Base-by-base conservation (phyloP, 2,113 vertebrate species). In the Numida meleagris region DNA sequence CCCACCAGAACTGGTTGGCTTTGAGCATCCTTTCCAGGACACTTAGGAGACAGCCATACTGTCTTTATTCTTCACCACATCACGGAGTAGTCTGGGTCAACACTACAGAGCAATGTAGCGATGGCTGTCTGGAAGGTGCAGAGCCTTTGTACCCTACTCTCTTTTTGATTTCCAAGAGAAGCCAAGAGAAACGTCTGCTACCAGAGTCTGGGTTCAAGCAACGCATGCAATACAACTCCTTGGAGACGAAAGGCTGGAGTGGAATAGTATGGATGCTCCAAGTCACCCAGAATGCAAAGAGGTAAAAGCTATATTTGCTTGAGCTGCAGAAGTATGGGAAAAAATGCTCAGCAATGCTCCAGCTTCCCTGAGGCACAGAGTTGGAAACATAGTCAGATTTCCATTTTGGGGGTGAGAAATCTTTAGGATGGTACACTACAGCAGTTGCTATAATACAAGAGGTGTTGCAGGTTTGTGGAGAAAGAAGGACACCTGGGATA, bases 211-310 rank as follows among this genome's bases (percentile, higher is more conserved):
- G 23, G 48, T 70, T 74, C 68, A 74, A 19, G 48, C 6, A 38
- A 31, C 13, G 2, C 24, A 34, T 36, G n/a, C 36, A 74, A 0
- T 27, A 27, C 2, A 4, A 31, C 27, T 48, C 6, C 45, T 25
- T 31, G 48, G 63, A 40, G 48, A 43, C 65, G 38, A 79, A 74
- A 67, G 48, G 51, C 48, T 73, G 25, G 40, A 67, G 20, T 9
- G 33, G 38, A 72, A 43, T n/a, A 61, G 36, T 6, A 10, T 6
- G 5, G 59, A 31, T 61, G 58, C 29, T 65, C 6, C 1, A 1
- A 55, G 34, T 53, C 58, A 71, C 6, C n/a, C 66, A 61, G 73
- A 10, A 55, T 23, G 48, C 0, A 1, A 36, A 75, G 12, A 55
- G 9, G 14, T 72, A 53, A 88, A 87, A 70, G 46, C 57, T 87